phyloP scores from a whole-genome alignment of 1,140 invertebrate species.

The Diploscapter pachys region DNA sequence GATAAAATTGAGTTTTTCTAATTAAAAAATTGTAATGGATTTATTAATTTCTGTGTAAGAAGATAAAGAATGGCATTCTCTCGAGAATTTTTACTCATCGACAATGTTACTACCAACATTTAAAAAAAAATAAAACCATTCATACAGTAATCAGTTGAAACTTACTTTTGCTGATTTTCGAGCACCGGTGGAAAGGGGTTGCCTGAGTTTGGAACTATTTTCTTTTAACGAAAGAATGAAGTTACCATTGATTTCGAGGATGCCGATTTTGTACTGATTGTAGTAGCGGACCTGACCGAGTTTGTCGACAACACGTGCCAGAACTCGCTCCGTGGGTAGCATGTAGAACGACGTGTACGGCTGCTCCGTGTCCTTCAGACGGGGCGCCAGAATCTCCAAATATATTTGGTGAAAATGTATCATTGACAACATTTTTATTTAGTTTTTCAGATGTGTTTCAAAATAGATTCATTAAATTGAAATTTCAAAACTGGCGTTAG shows the following conservation, averaged over 20 bases:
- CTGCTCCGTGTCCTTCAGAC: constrained; percentile 37
- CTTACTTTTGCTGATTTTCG: neutral
- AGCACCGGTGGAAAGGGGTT: constrained; percentile 38
- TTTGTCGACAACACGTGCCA: constrained; percentile 34
- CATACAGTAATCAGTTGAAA: constrained; percentile 27
- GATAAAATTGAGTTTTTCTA: too few relatives aligned
- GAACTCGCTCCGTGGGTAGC: constrained; percentile 41
- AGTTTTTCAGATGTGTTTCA: too few relatives aligned
- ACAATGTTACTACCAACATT: too few relatives aligned
- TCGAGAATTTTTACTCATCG: too few relatives aligned
- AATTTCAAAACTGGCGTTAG: too few relatives aligned
- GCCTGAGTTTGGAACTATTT: constrained; percentile 1
- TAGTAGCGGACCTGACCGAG: constrained; percentile 11
- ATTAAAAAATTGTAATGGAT: too few relatives aligned
- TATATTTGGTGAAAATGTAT: neutral
- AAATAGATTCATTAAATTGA: too few relatives aligned
- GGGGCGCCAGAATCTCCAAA: constrained; percentile 36
- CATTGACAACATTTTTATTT: too few relatives aligned
- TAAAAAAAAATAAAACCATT: neutral
- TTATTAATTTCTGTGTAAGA: too few relatives aligned
- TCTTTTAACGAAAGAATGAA: neutral
- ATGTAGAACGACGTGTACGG: constrained; percentile 46
- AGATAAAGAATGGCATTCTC: too few relatives aligned
- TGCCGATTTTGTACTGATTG: constrained; percentile 35
- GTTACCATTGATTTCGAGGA: constrained; percentile 50